Base-by-base conservation (phyloP, 1,140 invertebrate genomes). In the Colletes gigas region DNA sequence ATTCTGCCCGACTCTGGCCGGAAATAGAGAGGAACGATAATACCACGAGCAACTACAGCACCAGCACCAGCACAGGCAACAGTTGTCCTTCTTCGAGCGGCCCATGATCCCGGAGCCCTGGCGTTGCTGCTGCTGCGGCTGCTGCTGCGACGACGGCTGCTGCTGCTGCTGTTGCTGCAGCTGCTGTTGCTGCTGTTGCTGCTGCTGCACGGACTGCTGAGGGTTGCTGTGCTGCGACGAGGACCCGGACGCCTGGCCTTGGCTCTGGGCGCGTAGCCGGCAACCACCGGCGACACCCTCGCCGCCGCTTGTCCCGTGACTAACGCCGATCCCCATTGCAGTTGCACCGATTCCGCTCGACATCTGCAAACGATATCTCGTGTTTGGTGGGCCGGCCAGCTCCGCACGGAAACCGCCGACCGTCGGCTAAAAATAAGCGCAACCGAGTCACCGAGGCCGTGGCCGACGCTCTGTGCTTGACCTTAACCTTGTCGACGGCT, bases 31-130 rank as follows among this genome's bases (percentile, higher is more conserved):
- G 73, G 87, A 92, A 86, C 90, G 91, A 78, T 87, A 93, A 90
- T 94, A 96, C 95, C 95, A 96, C 92, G 95, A 95, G 93, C 95
- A 96, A 92, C 95, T 96, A 93, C 95, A 96, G 90, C 95, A 96
- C 89, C 95, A 96, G 89, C 95, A 96, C 95, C 95, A 96, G 84
- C 95, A 95, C 75, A 96, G 94, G 86, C 95, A 96, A 90, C 95
- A 96, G 80, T 93, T 93, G 87, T 93, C 92, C 89, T 92, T 93
- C 83, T 92, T 93, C 59, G 92, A 93, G n/a, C 93, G 90, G 30
- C 91, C 91, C 83, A 89, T 89, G 57, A 92, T 86, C 19, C 90
- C 89, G n/a, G 88, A 88, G 59, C 88, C 82, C 19, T 91, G 89
- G 19, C 86, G 89, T 74, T 90, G 89, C 55, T 85, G 86, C 30